Evolutionary conservation across 2,888 invertebrate species (phyloP).

Genomic region (Diarsia brunnea): DNA sequence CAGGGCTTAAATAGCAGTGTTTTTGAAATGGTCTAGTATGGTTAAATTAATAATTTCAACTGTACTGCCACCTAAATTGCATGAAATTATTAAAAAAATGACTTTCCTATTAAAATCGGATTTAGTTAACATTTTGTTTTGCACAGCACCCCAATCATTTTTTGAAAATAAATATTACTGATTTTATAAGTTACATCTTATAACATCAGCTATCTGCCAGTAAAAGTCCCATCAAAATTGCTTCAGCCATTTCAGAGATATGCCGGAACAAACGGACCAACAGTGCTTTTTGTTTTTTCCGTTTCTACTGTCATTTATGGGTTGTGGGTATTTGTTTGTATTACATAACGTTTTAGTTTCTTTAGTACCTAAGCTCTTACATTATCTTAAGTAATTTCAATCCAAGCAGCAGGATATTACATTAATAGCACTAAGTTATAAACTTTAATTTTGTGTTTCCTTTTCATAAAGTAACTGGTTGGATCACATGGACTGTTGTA

Average conservation of each 20-base stretch:
- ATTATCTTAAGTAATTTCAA: constrained; percentile 1
- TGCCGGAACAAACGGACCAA: too few relatives aligned
- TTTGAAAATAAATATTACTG: too few relatives aligned
- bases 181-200: too few relatives aligned
- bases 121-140: not conserved
- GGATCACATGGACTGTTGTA: not conserved
- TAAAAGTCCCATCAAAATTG: too few relatives aligned
- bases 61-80: not conserved
- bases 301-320: too few relatives aligned
- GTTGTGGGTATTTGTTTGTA: too few relatives aligned
- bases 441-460: constrained; percentile 44
- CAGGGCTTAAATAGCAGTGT: not conserved
- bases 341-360: not conserved
- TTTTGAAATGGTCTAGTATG: not conserved
- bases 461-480: constrained; percentile 21
- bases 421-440: not conserved
- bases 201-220: too few relatives aligned
- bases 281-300: too few relatives aligned
- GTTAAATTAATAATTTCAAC: not conserved
- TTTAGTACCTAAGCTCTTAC: not conserved
- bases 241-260: too few relatives aligned
- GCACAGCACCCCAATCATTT: too few relatives aligned
- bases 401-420: constrained; percentile 2
- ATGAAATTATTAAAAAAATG: not conserved
- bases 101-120: not conserved